Evolutionary conservation across 2,113 vertebrate species (phyloP), one percentile per base, ranked within the genome.

Genomic region (Dendrocopos noguchii): DNA sequence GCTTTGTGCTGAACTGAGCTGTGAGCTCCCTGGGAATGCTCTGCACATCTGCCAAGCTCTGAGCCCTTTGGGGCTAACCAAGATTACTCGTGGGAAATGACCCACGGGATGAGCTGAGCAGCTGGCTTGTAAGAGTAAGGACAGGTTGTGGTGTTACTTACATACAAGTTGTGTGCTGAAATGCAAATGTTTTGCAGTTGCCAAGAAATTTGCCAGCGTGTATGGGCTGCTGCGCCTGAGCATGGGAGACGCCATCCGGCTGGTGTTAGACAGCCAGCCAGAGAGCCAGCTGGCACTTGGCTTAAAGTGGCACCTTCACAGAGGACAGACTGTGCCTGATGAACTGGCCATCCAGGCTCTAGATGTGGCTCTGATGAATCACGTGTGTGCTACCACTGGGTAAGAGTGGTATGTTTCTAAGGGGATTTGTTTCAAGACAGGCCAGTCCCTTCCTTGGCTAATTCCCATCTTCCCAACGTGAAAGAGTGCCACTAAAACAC

Each of bases 331-430:
- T 0, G 98, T 98, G 10, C 99, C 99, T 24, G 98, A 99, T 67
- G 98, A 98, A 80, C 97, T 99, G 95, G 98, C 98, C 36, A 42
- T 98, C 87, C 98, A 98, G 90, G 98, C 98, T 95, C 97, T 99
- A 66, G 98, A 99, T 76, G 96, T 98, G 88, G 96, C 95, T 25
- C 95, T 99, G 90, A 98, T 99, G 98, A 97, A 97, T 63, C 94
- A 95, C 1, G 61, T 93, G 42, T 99, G 98, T 91, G 97, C 90
- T 61, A 98, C 96, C 10, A 50, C 91, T 2, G 98, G 98, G 98
- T 98, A 95, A 95, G 96, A 75, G 63, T 44, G 42, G 42, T 44
- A 44, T 44, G 14, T 44, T 44, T 15, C 16, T 44, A 44, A 44
- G 42, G 42, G 29, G 27, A 1, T 2, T 44, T 85, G 84, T 65